Evolutionary conservation across 2,113 vertebrate genomes (phyloP).

Genomic region (Chrysemys picta): DNA sequence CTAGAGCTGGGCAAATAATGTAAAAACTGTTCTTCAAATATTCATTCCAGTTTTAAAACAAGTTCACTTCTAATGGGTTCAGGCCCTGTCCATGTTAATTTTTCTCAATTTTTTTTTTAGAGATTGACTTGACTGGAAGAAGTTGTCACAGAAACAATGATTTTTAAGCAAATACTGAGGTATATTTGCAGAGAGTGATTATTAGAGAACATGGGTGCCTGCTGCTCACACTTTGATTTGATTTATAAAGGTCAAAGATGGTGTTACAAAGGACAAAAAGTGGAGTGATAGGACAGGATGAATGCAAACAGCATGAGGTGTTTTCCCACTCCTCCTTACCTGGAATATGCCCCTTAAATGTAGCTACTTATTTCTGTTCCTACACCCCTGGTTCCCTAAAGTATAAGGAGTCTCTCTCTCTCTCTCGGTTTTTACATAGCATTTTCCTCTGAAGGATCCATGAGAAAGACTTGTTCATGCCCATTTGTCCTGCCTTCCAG

Average conservation of each 20-base stretch:
- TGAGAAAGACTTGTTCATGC: not conserved
- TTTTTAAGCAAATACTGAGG: not conserved
- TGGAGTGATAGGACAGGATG: not conserved
- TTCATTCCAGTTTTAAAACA: not conserved
- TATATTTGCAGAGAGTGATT: not conserved
- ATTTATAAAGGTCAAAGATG: not conserved
- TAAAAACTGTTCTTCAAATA: not conserved
- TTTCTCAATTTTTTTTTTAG: not conserved
- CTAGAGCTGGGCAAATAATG: not conserved
- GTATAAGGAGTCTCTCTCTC: not conserved
- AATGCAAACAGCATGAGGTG: not conserved
- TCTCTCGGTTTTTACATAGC: not conserved
- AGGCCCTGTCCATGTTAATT: not conserved
- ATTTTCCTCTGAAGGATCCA: slow-evolving; percentile 37
- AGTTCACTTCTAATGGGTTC: not conserved
- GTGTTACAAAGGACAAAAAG: not conserved
- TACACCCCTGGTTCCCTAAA: not conserved
- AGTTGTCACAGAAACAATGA: not conserved
- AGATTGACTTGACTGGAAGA: not conserved
- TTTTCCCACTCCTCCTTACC: not conserved
- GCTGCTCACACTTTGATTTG: not conserved
- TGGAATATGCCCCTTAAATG: not conserved
- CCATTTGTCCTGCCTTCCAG: slow-evolving; percentile 39
- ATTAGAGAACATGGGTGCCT: not conserved
- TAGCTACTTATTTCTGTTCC: not conserved